Evolutionary conservation across 2,797 vertebrate genomes (phyloP), one percentile per base, ranked within the genome.

Genomic region (Cuniculus paca): DNA sequence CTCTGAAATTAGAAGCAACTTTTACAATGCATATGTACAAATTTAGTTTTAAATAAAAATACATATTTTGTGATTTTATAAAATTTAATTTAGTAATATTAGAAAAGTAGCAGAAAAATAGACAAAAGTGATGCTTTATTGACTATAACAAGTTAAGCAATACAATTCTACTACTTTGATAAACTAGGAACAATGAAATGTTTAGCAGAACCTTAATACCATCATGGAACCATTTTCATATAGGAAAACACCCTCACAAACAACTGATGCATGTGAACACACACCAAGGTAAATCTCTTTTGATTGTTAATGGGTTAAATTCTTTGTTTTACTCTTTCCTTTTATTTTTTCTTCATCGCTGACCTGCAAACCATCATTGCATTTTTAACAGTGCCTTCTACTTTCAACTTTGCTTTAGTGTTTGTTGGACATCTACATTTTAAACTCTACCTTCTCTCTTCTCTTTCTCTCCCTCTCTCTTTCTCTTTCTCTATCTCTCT

Each of bases 71-170:
- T 61, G 95, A 96, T 94, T 97, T 97, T 93, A 95, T 93, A 96
- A 95, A 97, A 96, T 90, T 95, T 97, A 96, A 96, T 95, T 97
- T 93, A 97, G 94, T 83, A 84, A 95, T 97, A 94, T 97, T 97
- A 96, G 96, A 98, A 97, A 97, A 97, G 92, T 96, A 98, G 77
- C 91, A 98, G 95, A 97, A 97, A 97, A 97, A 97, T 97, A 98
- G 98, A 97, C 94, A 98, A 98, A 98, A 98, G 97, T 98, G 98
- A 98, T 98, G 97, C 97, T 98, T 98, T 98, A 98, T 98, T 98
- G 98, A 98, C 95, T 97, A 98, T 98, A 98, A 98, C 97, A 98
- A 98, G 98, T 98, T 96, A 98, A 98, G 95, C 98, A 98, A 97
- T 97, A 98, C 97, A 97, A 98, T 98, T 98, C 96, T 98, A 98